Evolutionary conservation across 2,113 vertebrate species (phyloP), one percentile per base, ranked within the genome.

Genomic region (Anser brachyrhynchus): DNA sequence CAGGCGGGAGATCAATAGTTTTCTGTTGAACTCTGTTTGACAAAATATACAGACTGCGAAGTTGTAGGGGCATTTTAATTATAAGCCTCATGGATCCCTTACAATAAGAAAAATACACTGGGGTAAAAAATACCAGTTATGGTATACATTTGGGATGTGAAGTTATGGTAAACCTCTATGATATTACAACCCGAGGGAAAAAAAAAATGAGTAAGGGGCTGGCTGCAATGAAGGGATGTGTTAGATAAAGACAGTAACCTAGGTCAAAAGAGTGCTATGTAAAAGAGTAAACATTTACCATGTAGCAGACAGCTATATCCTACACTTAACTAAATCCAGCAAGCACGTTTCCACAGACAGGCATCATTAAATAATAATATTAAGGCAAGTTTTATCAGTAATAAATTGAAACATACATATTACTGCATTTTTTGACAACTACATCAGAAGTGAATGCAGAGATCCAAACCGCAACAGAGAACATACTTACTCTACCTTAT

Each of bases 401-500:
- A 16, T 8, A 65, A 78, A 10, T 69, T 84, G 43, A 95, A 70
- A 10, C 23, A 66, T 0, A 86, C 4, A 11, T 10, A 61, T 37
- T n/a, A 61, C 6, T 12, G 9, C 13, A 54, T 72, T 75, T 73
- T 41, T 64, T 25, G 52, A 58, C 74, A 39, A 31, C 54, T 82
- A 33, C n/a, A 13, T 54, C 78, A 52, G 72, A 86, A 65, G 3
- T 7, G 14, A 23, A 29, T 1, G 41, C 61, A 90, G 54, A 58
- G 44, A 29, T 49, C 67, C 13, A 91, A 84, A 78, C 35, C 9
- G 10, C 2, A 70, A 29, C 23, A 51, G 31, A 75, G 41, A 86
- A 79, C 37, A 9, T 70, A 96, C 95, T 97, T 91, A 97, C 97
- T 51, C 59, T 87, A 41, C 62, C 55, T 59, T 94, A 2, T 0